Evolutionary conservation across 2,888 invertebrate genomes (phyloP).

Genomic region (Chrysina gloriosa): DNA sequence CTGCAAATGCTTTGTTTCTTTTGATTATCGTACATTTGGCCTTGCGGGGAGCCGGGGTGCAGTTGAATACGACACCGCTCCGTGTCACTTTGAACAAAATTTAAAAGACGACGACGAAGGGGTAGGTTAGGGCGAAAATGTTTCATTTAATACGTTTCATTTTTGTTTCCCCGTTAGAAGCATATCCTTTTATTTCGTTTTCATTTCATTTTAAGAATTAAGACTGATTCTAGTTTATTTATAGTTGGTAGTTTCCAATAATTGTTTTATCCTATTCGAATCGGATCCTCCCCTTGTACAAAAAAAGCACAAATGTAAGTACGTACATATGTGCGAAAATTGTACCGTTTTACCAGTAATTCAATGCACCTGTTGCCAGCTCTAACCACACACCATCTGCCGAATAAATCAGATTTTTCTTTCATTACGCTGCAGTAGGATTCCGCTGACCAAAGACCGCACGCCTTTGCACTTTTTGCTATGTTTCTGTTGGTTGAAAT

Average conservation of each 20-base stretch:
- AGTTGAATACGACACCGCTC: conserved; percentile 56
- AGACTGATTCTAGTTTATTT: too few species aligned
- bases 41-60: conserved; percentile 45
- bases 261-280: too few species aligned
- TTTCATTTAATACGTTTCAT: conserved; percentile 9
- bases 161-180: too few species aligned
- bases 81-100: conserved; percentile 47
- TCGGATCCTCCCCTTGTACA: too few species aligned
- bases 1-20: conserved; percentile 59
- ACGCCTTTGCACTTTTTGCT: conserved; percentile 51
- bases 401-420: conserved; percentile 59
- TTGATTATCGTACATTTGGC: conserved; percentile 59
- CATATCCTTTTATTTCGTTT: too few species aligned
- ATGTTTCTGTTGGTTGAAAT: too few species aligned
- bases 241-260: too few species aligned
- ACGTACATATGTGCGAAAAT: conserved; percentile 46
- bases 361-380: conserved; percentile 58
- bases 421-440: conserved; percentile 56
- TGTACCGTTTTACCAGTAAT: conserved; percentile 55
- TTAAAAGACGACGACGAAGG: conserved; percentile 7
- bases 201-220: too few species aligned
- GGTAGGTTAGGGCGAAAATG: background rate
- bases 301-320: too few species aligned
- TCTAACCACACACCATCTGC: conserved; percentile 57
- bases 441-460: conserved; percentile 49